Evolutionary conservation across 2,797 vertebrate genomes (phyloP).

Genomic region (Natrix natrix): DNA sequence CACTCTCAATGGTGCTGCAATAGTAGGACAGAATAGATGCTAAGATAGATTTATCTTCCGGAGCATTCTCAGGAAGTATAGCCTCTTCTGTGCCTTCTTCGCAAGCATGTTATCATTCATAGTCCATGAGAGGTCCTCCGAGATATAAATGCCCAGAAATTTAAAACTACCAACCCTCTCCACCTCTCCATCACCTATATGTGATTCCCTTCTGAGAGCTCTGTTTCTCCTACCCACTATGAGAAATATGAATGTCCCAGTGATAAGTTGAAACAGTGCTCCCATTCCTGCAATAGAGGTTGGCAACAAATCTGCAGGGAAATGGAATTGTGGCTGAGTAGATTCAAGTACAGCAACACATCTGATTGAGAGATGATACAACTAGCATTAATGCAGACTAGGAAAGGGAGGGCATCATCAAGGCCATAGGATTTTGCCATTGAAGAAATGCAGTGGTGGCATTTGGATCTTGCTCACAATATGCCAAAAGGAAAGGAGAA

Average conservation of each 20-base stretch:
- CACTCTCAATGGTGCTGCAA: no score
- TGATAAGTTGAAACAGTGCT: not conserved
- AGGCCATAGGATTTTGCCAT: not conserved
- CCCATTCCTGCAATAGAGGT: not conserved
- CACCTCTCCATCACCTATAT: not conserved
- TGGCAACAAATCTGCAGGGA: not conserved
- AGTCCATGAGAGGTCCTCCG: no score
- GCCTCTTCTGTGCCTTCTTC: no score
- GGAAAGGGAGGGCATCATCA: not conserved
- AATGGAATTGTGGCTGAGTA: not conserved
- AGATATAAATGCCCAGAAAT: no score
- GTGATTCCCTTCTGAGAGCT: not conserved
- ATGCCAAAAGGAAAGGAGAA: not conserved
- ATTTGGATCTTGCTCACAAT: not conserved
- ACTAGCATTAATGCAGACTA: not conserved
- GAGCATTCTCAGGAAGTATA: no score
- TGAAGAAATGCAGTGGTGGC: not conserved
- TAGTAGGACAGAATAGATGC: no score
- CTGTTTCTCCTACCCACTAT: not conserved
- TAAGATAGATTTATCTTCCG: no score
- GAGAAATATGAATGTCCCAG: not conserved
- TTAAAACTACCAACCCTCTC: no score
- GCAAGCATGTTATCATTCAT: no score
- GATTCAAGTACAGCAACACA: not conserved
- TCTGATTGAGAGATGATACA: not conserved